phyloP scores from a whole-genome alignment of 2,797 vertebrate species.

The Gambusia yucatana region DNA sequence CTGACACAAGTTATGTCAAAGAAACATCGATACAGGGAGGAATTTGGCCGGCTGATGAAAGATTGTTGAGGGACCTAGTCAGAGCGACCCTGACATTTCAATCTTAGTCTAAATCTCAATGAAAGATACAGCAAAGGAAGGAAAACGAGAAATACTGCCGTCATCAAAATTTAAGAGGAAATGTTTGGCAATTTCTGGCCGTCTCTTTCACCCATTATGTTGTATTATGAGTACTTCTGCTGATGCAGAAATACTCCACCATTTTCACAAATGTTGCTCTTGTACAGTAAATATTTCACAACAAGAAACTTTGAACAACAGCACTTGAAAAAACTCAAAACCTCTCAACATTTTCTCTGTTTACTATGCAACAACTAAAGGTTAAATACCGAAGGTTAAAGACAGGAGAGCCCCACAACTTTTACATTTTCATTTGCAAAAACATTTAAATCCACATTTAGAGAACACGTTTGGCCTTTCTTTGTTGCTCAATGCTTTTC shows the following conservation, averaged over 20 bases:
- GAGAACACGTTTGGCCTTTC: constrained; percentile 11
- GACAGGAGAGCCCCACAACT: not conserved
- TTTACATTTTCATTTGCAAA: not conserved
- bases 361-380: not conserved
- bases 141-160: not conserved
- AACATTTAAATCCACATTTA: not conserved
- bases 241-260: constrained; percentile 7
- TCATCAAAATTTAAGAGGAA: not conserved
- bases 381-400: not conserved
- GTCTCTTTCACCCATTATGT: not conserved
- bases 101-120: not conserved
- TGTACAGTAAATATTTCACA: constrained; percentile 10
- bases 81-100: not conserved
- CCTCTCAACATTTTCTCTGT: not conserved
- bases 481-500: not conserved
- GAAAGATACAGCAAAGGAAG: not conserved
- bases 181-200: not conserved
- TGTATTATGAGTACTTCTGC: not conserved
- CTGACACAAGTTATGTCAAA: not conserved
- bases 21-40: not conserved
- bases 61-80: not conserved
- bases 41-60: not conserved
- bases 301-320: not conserved
- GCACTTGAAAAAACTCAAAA: not conserved
- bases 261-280: not conserved